These are phyloP conservation scores for Candidula unifasciata DNA, from an alignment of 2,888 invertebrate genomes.

Conservation along the genomic window DNA sequence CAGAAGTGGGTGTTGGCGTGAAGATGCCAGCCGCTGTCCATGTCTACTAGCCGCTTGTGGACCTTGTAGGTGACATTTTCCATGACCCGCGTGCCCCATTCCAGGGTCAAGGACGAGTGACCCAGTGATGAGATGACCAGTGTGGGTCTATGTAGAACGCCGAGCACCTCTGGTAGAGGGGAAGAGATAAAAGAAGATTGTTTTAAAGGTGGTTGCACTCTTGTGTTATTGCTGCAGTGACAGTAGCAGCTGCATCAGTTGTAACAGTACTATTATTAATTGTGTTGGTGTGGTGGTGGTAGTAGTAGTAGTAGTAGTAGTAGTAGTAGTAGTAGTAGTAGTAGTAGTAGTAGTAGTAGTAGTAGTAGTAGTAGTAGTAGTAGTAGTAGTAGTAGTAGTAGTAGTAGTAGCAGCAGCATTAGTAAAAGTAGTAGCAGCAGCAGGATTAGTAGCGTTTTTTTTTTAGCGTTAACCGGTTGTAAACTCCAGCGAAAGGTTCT, in stretches of 20 bases:
- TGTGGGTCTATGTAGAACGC: slow-evolving; percentile 80
- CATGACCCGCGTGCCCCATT: slow-evolving; percentile 83
- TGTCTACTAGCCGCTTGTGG: slow-evolving; percentile 84
- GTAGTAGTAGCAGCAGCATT: neutral
- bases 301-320: neutral
- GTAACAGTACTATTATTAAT: neutral
- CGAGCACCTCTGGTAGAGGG: slow-evolving; percentile 43
- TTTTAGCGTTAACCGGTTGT: too few species aligned
- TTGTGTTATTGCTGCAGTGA: too few species aligned
- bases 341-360: neutral
- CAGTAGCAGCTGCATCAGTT: too few species aligned
- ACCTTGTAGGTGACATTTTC: slow-evolving; percentile 81
- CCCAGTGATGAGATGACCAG: slow-evolving; percentile 87
- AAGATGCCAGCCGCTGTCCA: slow-evolving; percentile 87
- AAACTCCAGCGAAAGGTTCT: too few species aligned
- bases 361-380: neutral
- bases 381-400: neutral
- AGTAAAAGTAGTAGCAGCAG: neutral
- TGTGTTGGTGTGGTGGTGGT: neutral
- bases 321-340: neutral
- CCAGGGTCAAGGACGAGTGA: slow-evolving; percentile 87
- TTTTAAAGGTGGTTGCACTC: too few species aligned
- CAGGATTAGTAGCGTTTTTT: neutral
- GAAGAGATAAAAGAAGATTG: neutral
- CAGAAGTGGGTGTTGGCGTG: slow-evolving; percentile 80